A percentile compares a stretch with the other conserved stretches of the same genome.
phyloP scores from a whole-genome alignment of 2,797 vertebrate species.

The Thripadectes ignobilis region DNA sequence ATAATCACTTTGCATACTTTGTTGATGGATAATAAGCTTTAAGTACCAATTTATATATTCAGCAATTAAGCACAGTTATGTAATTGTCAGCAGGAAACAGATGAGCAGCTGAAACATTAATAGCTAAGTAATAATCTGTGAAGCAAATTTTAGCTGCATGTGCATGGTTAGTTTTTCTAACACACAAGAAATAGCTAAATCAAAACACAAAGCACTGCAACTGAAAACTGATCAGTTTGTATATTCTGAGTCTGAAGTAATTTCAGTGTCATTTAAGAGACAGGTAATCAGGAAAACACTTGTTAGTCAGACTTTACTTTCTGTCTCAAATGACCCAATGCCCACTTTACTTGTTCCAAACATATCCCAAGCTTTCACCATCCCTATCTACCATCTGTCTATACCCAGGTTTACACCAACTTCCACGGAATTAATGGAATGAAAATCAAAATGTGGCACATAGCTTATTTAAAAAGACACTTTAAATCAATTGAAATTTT shows the following conservation, averaged over 20 bases:
- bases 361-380: background rate
- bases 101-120: background rate
- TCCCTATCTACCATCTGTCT: background rate
- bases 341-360: background rate
- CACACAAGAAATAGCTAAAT: background rate
- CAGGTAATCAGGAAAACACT: background rate
- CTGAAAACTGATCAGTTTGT: background rate
- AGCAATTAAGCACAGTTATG: background rate
- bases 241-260: background rate
- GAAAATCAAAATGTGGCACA: background rate
- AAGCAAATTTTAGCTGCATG: background rate
- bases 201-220: background rate
- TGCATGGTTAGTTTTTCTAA: background rate
- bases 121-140: accelerated
- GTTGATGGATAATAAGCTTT: background rate
- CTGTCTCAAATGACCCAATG: background rate
- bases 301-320: background rate
- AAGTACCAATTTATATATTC: background rate
- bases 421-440: background rate
- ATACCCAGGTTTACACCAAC: background rate
- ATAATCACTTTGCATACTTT: background rate
- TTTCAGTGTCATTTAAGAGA: background rate
- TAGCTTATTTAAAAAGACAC: background rate
- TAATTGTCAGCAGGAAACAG: background rate
- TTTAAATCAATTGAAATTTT: background rate